Conservation (phyloP, 2,888 invertebrate species). For the Liodrosophila aerea region DNA sequence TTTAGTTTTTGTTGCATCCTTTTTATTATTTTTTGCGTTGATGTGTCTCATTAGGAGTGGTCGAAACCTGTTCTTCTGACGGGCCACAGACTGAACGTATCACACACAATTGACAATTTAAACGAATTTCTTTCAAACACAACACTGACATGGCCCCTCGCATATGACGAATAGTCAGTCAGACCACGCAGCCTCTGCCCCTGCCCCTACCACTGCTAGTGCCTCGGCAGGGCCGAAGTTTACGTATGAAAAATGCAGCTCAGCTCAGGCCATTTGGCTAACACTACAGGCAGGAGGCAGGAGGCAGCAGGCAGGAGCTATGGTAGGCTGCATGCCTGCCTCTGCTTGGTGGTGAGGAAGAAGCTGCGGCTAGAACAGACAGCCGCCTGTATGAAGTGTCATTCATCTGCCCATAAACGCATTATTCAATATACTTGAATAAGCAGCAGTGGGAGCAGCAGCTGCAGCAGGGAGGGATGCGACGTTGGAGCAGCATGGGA, state of each 20-base stretch:
- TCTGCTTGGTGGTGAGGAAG: background rate
- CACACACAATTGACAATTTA: conserved; percentile 76
- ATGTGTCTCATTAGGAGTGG: conserved; percentile 74
- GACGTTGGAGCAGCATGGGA: conserved; percentile 24
- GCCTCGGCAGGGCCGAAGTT: conserved; percentile 55
- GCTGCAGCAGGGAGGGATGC: conserved; percentile 4
- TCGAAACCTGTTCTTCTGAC: conserved; percentile 63
- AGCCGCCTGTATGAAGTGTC: conserved; percentile 80
- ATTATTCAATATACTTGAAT: conserved; percentile 77
- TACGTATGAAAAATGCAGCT: conserved; percentile 74
- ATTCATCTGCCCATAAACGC: conserved; percentile 81
- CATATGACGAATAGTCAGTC: conserved; percentile 73
- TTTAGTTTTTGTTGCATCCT: conserved; percentile 28
- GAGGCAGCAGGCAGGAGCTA: conserved; percentile 18
- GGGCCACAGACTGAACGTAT: conserved; percentile 38
- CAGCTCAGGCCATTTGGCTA: conserved; percentile 60
- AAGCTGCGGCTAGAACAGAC: conserved; percentile 47
- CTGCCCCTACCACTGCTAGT: background rate
- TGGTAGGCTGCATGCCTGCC: conserved; percentile 4
- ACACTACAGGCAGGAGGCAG: conserved; percentile 59
- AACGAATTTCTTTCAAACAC: conserved; percentile 75
- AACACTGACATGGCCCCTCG: conserved; percentile 67
- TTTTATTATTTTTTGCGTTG: conserved; percentile 34
- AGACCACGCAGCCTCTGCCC: conserved; percentile 2
- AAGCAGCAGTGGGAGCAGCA: conserved; percentile 1